Evolutionary conservation across 2,113 vertebrate genomes (phyloP), one percentile per base, ranked within the genome.

Genomic region (Genyomyrus donnyi): DNA sequence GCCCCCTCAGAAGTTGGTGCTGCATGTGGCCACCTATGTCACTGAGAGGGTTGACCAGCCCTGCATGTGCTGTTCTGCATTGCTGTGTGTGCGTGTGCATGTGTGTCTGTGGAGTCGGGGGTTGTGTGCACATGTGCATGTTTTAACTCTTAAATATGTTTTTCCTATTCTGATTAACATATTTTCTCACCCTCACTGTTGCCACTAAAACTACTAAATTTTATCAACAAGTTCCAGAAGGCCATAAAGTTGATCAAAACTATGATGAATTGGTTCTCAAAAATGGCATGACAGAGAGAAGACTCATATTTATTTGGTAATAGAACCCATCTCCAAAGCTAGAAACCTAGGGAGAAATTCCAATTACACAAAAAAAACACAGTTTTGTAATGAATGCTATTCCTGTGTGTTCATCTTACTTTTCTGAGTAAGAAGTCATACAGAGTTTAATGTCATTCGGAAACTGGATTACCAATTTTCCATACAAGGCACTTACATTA

Each of bases 381-480:
- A 39, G 35, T 42, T 80, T 42, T 17, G 74, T 42, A 42, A 80
- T 19, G 74, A 80, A 80, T 80, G 74, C 13, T 39, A 19, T 39
- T 80, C 74, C 74, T 42, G 74, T 80, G 35, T 39, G 74, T 80
- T 80, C 74, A 80, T 80, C 35, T 80, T 80, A 42, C 35, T 80
- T 80, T 27, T 70, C 62, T 70, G 62, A 80, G 17, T 80, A 80
- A 80, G 74, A 80, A 80, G 74, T 80, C 74, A 42, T 42, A 80
- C 2, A 35, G 74, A 80, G 74, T 80, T 80, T 80, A 80, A 80
- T 80, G 74, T 42, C 13, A 80, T 80, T 80, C 35, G 31, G 35
- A 80, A 80, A 80, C 74, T 80, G 74, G 15, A 80, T 80, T 80
- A 80, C 35, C 74, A 80, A 80, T 80, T 80, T 42, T 80, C 74